Evolutionary conservation across 2,113 vertebrate species (phyloP).

Genomic region (Anseranas semipalmata): DNA sequence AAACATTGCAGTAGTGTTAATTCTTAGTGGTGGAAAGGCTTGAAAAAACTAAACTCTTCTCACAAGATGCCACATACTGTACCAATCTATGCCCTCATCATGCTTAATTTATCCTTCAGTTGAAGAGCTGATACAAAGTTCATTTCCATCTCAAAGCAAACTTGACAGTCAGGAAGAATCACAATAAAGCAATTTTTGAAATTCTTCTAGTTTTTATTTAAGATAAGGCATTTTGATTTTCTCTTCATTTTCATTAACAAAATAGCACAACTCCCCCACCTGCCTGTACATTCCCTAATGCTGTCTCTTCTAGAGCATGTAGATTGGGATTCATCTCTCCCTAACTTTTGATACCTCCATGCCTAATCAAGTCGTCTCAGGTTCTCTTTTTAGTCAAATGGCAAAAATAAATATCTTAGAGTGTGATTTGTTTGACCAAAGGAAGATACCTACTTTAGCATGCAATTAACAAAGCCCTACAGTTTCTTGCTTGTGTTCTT

Average conservation of each 20-base stretch:
- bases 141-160: neutral
- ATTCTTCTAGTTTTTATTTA: neutral
- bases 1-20: slow-evolving; percentile 14
- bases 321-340: neutral
- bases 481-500: neutral
- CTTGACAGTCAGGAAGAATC: neutral
- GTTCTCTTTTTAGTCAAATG: neutral
- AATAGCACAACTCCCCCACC: neutral
- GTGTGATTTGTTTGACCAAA: neutral
- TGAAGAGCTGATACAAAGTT: slow-evolving; percentile 44
- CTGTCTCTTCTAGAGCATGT: neutral
- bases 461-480: neutral
- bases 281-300: neutral
- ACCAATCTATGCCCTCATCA: slow-evolving; percentile 22
- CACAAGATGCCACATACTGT: slow-evolving; percentile 31
- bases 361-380: neutral
- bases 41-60: slow-evolving; percentile 33
- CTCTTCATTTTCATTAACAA: neutral
- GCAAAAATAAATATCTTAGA: neutral
- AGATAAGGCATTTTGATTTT: neutral
- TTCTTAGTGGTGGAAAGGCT: slow-evolving; percentile 19
- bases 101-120: slow-evolving; percentile 48
- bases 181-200: neutral
- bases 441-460: neutral
- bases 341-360: neutral